Percentiles rank a stretch among this genome's conserved stretches.
Evolutionary conservation across 2,888 invertebrate species (phyloP).

Genomic region (Steinernema carpocapsae): DNA sequence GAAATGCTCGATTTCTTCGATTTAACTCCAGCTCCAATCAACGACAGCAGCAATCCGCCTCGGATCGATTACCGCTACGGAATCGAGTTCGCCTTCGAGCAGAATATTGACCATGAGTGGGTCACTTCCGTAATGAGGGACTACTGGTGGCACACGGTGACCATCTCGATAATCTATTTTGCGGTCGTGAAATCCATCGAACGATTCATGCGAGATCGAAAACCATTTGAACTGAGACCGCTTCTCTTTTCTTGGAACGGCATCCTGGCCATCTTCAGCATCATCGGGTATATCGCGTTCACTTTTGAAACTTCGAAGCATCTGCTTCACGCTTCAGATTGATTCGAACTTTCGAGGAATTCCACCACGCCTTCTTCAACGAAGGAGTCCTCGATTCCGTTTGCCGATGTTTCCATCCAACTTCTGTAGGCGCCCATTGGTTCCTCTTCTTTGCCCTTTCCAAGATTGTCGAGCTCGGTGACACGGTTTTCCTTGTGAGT

Average conservation of each 20-base stretch:
- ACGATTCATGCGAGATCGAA: conserved; percentile 38
- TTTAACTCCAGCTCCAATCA: background rate
- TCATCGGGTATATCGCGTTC: conserved; percentile 41
- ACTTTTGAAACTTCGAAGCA: background rate
- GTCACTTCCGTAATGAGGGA: conserved; percentile 33
- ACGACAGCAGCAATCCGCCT: background rate
- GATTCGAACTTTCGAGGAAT: conserved; percentile 39
- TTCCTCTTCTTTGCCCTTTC: conserved; percentile 45
- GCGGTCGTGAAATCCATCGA: conserved; percentile 37
- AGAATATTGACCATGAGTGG: conserved; percentile 35
- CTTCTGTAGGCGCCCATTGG: conserved; percentile 43
- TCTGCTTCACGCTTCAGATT: conserved; percentile 32
- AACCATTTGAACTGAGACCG: conserved; percentile 37
- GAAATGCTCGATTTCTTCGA: conserved; percentile 29
- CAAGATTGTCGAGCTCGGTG: conserved; percentile 46
- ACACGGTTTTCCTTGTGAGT: conserved; percentile 41
- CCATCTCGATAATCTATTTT: conserved; percentile 42
- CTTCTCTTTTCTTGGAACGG: conserved; percentile 44
- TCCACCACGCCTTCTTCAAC: conserved; percentile 37
- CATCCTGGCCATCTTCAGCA: conserved; percentile 45
- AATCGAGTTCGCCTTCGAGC: conserved; percentile 39
- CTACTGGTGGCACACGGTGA: conserved; percentile 44
- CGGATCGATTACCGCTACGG: conserved; percentile 34
- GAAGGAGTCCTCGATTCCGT: conserved; percentile 41
- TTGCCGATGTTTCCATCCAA: conserved; percentile 41